Conservation (phyloP, 2,888 invertebrate genomes). For the Drosophila affinis region DNA sequence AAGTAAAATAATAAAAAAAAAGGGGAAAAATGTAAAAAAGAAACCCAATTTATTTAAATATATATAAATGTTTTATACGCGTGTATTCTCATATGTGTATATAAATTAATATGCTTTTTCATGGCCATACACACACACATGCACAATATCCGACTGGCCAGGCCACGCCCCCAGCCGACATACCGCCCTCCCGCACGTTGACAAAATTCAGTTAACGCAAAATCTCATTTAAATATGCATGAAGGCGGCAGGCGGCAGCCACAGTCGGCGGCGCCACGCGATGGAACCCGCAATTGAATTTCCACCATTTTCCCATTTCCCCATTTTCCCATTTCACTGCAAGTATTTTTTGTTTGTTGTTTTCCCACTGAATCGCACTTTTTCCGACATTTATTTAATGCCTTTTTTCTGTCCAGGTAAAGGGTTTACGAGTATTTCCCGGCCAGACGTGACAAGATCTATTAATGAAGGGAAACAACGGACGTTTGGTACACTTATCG, state of each 20-base stretch:
- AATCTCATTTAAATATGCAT: constrained; percentile 79
- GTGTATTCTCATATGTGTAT: constrained; percentile 5
- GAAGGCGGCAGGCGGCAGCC: constrained; percentile 42
- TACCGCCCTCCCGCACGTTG: constrained; percentile 37
- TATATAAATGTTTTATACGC: constrained; percentile 49
- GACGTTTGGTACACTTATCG: background rate
- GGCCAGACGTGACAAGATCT: constrained; percentile 8
- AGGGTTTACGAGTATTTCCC: constrained; percentile 4
- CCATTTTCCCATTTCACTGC: constrained; percentile 6
- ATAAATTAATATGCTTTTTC: constrained; percentile 58
- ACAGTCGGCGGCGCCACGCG: constrained; percentile 31
- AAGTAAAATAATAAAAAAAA: constrained; percentile 20
- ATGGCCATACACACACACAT: constrained; percentile 36
- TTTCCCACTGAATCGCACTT: constrained; percentile 9
- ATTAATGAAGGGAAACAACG: background rate
- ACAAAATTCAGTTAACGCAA: constrained; percentile 77
- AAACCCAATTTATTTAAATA: constrained; percentile 65
- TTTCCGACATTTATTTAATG: constrained; percentile 23
- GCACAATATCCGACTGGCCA: constrained; percentile 24
- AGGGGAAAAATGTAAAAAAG: constrained; percentile 9
- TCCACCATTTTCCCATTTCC: constrained; percentile 38
- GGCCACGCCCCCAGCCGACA: constrained; percentile 23
- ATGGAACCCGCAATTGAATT: constrained; percentile 67
- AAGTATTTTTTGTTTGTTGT: constrained; percentile 12
- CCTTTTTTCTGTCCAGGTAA: constrained; percentile 13